These are phyloP conservation scores for Mola mola DNA, from an alignment of 2,113 vertebrate species.

Conservation along the genomic window DNA sequence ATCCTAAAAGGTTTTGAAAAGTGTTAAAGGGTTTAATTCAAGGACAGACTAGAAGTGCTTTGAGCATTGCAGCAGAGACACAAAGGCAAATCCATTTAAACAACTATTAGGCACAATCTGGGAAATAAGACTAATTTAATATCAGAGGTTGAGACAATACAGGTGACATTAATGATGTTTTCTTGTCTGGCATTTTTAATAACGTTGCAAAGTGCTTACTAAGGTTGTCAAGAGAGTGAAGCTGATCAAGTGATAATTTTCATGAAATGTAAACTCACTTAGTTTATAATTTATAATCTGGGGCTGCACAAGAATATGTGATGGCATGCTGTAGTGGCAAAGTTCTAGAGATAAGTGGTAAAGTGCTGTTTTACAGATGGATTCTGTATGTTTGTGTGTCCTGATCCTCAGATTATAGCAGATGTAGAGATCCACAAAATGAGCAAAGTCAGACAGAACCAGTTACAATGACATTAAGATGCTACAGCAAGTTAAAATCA, in stretches of 20 bases:
- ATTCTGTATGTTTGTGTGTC: conserved; percentile 6
- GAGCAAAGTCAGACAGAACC: background rate
- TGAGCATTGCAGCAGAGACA: no score
- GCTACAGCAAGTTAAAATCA: no score
- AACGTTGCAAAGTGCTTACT: background rate
- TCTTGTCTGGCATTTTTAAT: background rate
- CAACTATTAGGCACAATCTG: background rate
- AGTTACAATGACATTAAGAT: background rate
- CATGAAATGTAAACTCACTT: background rate
- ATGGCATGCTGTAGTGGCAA: background rate
- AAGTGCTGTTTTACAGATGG: conserved; percentile 4
- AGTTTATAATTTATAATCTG: background rate
- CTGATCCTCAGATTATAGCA: conserved; percentile 18
- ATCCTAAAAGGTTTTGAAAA: conserved; percentile 11
- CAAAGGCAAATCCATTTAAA: conserved; percentile 2
- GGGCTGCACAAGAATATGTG: no score
- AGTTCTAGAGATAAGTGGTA: background rate
- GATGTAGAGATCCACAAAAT: conserved; percentile 11
- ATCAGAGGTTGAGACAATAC: no score
- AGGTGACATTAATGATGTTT: background rate
- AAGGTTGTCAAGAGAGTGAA: background rate
- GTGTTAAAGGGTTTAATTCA: background rate
- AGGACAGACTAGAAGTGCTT: conserved; percentile 16
- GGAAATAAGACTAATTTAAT: background rate
- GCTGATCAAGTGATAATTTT: background rate